These are phyloP conservation scores for Saccopteryx leptura DNA, from an alignment of 2,113 vertebrate genomes.

Conservation along the genomic window DNA sequence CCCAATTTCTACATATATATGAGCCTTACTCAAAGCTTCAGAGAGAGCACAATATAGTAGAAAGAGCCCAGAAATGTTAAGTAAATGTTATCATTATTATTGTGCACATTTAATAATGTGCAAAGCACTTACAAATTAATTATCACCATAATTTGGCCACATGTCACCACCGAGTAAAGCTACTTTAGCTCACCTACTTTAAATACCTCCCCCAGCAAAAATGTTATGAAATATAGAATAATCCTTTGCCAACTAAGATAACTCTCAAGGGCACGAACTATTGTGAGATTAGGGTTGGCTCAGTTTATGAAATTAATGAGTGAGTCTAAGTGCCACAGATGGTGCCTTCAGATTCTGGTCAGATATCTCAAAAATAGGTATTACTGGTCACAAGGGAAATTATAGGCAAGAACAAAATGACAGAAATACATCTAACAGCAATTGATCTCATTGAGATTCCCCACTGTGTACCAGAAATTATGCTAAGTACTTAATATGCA, in stretches of 20 bases:
- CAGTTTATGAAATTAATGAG: slow-evolving; percentile 43
- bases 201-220: slow-evolving; percentile 37
- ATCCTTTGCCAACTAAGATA: slow-evolving; percentile 29
- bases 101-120: not conserved
- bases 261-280: slow-evolving; percentile 16
- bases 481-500: not conserved
- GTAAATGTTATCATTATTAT: not conserved
- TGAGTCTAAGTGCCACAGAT: slow-evolving; percentile 12
- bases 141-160: slow-evolving; percentile 28
- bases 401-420: not conserved
- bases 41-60: not conserved
- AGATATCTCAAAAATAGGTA: slow-evolving; percentile 36
- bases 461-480: not conserved
- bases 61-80: slow-evolving; percentile 9
- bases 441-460: not conserved
- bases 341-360: slow-evolving; percentile 13
- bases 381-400: slow-evolving; percentile 39
- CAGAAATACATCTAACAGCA: slow-evolving; percentile 52
- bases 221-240: slow-evolving; percentile 15
- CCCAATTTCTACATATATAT: not conserved
- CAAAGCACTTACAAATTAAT: slow-evolving; percentile 22
- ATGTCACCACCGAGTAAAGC: slow-evolving; percentile 1
- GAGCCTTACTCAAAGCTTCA: not conserved
- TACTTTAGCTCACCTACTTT: not conserved
- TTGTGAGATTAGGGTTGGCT: slow-evolving; percentile 25